Conservation (phyloP, 2,888 invertebrate genomes). For the Thelaira solivaga region DNA sequence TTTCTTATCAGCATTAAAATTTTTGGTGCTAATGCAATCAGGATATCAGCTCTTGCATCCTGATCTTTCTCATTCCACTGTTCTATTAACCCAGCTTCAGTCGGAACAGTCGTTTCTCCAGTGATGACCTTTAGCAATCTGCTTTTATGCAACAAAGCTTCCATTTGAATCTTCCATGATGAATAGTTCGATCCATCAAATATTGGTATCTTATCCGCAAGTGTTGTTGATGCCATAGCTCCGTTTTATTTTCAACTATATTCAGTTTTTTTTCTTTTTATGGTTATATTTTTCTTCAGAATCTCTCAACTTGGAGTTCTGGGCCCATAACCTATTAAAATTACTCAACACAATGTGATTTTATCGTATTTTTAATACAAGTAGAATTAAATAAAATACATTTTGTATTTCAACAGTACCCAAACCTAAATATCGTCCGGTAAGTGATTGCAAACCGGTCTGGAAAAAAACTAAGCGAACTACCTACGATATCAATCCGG, state of each 20-base stretch:
- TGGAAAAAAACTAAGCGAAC: too few species aligned
- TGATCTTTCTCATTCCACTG: neutral
- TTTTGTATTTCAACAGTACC: too few species aligned
- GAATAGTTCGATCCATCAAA: conserved; percentile 7
- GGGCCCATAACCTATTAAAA: conserved; percentile 12
- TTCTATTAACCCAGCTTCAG: neutral
- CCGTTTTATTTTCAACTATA: neutral
- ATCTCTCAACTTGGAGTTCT: conserved; percentile 12
- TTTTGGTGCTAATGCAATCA: neutral
- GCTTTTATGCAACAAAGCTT: neutral
- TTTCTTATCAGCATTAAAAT: neutral
- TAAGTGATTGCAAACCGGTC: too few species aligned
- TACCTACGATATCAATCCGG: too few species aligned
- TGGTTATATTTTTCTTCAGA: neutral
- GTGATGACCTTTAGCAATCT: neutral
- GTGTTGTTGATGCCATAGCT: neutral
- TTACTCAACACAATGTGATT: too few species aligned
- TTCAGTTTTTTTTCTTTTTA: neutral
- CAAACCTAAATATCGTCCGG: too few species aligned
- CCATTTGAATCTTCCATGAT: neutral
- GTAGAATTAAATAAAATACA: too few species aligned
- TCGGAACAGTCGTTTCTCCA: neutral
- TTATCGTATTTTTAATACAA: too few species aligned
- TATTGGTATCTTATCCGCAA: neutral
- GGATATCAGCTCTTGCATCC: conserved; percentile 7